Base-by-base conservation (phyloP, 1,140 invertebrate genomes). In the Zaprionus nigranus region DNA sequence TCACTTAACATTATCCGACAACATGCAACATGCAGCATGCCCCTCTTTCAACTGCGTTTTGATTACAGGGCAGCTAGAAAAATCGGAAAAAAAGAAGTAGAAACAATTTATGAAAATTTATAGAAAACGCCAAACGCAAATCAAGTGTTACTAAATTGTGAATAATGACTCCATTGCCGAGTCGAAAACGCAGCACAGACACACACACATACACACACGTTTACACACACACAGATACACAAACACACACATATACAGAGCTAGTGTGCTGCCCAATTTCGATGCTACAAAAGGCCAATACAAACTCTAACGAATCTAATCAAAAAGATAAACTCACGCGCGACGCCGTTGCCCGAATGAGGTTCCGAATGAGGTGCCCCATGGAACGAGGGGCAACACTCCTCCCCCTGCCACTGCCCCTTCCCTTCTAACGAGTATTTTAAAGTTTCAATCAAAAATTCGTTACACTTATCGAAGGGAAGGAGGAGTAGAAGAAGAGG, bases 141-240 rank as follows among this genome's bases (percentile, higher is more conserved):
- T 88, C 85, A 88, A 88, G 85, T 88, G 85, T 88, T 90, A 88
- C 85, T 88, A 88, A 88, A 88, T 88, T 88, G 85, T 88, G 84
- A 88, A 85, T 88, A 90, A 90, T 88, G 85, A 88, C 85, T 84
- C 81, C 85, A 85, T 79, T 9, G 22, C 20, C 26, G 28, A 12
- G 20, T 28, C 51, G 61, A 56, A 76, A 65, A 49, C 56, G 59
- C 40, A 49, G 49, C 38, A 68, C 40, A 76, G 30, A 66, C 49
- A 54, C 51, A 67, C 49, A 46, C 26, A 53, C 15, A 57, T 15
- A 74, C 5, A 30, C 24, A 62, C 15, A 59, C 15, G n/a, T n/a
- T n/a, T 17, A 46, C 30, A 28, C n/a, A 40, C 34, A 43, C n/a
- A 38, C 30, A 79, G n/a, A 65, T n/a, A 53, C 38, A 66, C 28